Evolutionary conservation across 1,140 invertebrate genomes (phyloP).

Genomic region (Stegodyphus mimosarum): DNA sequence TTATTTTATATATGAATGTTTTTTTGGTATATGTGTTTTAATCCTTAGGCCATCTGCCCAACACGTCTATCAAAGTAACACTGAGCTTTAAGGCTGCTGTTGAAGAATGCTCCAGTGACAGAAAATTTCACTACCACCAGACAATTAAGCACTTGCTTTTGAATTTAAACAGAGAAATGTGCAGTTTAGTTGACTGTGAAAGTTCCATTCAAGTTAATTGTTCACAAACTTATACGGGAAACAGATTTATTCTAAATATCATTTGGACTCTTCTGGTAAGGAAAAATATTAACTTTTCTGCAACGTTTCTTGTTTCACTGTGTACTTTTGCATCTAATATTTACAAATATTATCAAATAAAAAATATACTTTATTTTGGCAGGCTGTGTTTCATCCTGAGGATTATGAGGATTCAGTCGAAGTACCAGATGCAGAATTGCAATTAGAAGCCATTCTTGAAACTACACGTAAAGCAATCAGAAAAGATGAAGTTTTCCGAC

Average conservation of each 20-base stretch:
- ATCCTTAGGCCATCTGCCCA: neutral
- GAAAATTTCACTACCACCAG: neutral
- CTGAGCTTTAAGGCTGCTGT: slow-evolving; percentile 2
- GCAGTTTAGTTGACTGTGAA: neutral
- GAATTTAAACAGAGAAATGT: neutral
- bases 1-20: neutral
- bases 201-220: neutral
- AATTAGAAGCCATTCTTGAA: neutral
- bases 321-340: neutral
- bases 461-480: neutral
- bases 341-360: neutral
- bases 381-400: neutral
- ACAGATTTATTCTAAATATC: neutral
- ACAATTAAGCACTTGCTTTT: neutral
- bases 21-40: neutral
- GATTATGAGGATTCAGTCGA: neutral
- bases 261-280: neutral
- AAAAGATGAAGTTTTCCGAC: neutral
- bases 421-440: neutral
- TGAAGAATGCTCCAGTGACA: neutral
- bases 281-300: neutral
- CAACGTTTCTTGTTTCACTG: neutral
- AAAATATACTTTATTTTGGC: neutral
- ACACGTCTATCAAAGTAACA: slow-evolving; percentile 7
- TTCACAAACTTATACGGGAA: neutral